Evolutionary conservation across 2,888 invertebrate genomes (phyloP), one percentile per base, ranked within the genome.

Genomic region (Thecophora atra): DNA sequence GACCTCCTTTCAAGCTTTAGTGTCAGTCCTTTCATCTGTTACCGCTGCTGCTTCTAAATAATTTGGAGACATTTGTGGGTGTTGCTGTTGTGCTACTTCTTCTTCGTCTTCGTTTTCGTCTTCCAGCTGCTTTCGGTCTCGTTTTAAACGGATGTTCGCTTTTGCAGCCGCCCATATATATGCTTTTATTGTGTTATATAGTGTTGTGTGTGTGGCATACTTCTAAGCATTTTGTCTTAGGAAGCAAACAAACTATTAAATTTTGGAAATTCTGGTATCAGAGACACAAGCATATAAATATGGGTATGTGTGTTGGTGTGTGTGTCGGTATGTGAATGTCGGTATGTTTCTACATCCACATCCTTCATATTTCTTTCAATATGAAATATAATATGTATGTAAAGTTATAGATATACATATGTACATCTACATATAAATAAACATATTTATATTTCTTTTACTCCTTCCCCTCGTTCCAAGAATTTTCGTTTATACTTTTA

Each of bases 401-500:
- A 47, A 47, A 11, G 19, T 62, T 37, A 37, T 37, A 37, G 3
- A 30, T 17, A 19, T 28, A 6, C 8, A 8, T 24, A 26, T 3
- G 6, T 58, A 24, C 26, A 17, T 26, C 56, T 21, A 21, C 19
- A 21, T 26, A 56, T 13, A 5, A 15, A 58, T 28, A 26, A 17
- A 19, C 17, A 26, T 42, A 24, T n/a, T 6, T 17, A 37, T 52
- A 19, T 17, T 54, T 62, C 56, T 26, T 56, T n/a, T 51, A 15
- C 11, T 54, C 56, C 56, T 26, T 56, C 17, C 54, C 54, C 56
- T 71, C 75, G 73, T 47, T 28, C 54, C 62, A 37, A 56, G 56
- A 64, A 42, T 58, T 68, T 56, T 71, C 21, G 62, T 62, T 21
- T 54, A 63, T 68, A 66, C 74, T 74, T 73, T 75, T 74, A 74